phyloP scores from a whole-genome alignment of 2,888 invertebrate species.

The Lamellibrachia columna region DNA sequence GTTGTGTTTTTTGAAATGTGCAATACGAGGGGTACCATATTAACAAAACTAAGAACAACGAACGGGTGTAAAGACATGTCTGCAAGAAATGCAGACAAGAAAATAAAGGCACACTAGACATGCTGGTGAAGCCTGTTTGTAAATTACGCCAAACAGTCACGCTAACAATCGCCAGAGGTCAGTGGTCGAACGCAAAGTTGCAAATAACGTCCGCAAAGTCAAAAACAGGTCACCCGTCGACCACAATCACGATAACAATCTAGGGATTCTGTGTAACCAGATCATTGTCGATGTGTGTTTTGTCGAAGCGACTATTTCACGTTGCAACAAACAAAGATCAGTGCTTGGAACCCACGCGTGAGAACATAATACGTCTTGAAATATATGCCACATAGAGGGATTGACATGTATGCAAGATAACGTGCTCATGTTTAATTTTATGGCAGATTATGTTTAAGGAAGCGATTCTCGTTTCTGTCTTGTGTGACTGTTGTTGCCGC shows the following conservation, averaged over 20 bases:
- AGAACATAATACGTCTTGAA: background rate
- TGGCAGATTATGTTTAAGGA: background rate
- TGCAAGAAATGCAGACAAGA: background rate
- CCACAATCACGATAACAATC: background rate
- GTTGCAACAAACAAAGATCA: background rate
- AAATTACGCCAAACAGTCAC: background rate
- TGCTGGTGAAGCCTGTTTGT: background rate
- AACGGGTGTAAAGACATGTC: background rate
- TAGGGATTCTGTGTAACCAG: background rate
- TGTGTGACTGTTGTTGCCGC: too few relatives aligned
- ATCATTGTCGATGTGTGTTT: background rate
- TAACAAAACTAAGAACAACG: background rate
- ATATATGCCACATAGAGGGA: background rate
- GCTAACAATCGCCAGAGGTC: background rate
- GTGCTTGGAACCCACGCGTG: background rate
- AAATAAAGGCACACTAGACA: background rate
- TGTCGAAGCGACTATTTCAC: background rate
- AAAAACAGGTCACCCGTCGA: background rate
- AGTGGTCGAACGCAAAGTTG: background rate
- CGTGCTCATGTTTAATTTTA: background rate
- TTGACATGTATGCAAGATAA: too few relatives aligned
- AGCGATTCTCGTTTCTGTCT: background rate
- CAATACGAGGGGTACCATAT: background rate
- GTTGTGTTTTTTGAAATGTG: background rate
- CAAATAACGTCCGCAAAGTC: background rate